Base-by-base conservation (phyloP, 2,888 invertebrate species). In the Heliconius sara region DNA sequence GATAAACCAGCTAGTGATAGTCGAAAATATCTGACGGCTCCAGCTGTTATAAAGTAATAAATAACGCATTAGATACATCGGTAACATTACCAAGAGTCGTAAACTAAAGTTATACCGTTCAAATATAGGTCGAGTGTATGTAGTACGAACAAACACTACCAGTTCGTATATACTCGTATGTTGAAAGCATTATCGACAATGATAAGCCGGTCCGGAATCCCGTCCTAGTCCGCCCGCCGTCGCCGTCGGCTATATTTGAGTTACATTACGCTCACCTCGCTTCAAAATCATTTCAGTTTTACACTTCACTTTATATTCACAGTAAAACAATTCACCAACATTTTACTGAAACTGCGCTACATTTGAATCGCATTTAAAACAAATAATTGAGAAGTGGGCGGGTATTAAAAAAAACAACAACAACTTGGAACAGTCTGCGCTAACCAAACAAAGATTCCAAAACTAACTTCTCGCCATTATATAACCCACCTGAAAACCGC, bases 401-500 rank as follows among this genome's bases (percentile, higher is more conserved):
- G 43, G 76, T 60, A 73, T 76, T 81, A 79, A 80, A 83, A 85
- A 85, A 85, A 52, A 52, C 5, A 52, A 84, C 82, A 80, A 85
- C 80, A 85, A 89, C 87, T 87, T 86, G 85, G 86, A 89, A 85
- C 86, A 86, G 87, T 87, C 87, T 89, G 87, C 76, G 87, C 86
- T 85, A 85, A 85, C 84, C 85, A 89, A 91, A 91, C 91, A 92
- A 93, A 93, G 92, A 93, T 92, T 90, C 88, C 86, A 83, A 91
- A 92, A 92, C 89, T 88, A 89, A 88, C 88, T 89, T 88, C 84
- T 82, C 82, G 84, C 88, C 88, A 91, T 92, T 92, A 89, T 91
- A 85, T 89, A 89, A 89, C 89, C 89, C 87, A 91, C 91, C 91
- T 92, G 89, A 91, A 91, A 93, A 91, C 92, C 90, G 85, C 89